Evolutionary conservation across 2,797 vertebrate species (phyloP), one percentile per base, ranked within the genome.

Genomic region (Siniperca scherzeri): DNA sequence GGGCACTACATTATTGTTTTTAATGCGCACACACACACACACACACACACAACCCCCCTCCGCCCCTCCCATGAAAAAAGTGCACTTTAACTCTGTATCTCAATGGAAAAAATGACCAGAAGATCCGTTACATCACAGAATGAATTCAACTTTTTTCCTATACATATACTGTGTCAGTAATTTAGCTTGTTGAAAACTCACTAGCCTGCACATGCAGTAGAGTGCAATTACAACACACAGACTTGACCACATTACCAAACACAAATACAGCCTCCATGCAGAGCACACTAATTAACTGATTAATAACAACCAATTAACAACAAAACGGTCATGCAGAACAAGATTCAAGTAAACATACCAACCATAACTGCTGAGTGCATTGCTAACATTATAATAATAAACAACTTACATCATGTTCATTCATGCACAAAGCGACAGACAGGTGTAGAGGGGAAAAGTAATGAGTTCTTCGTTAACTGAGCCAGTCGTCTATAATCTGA

Each of bases 221-320:
- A 53, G 44, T 52, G 48, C 30, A 69, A 60, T 66, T 66, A 77
- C 62, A 56, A 33, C 46, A 52, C 11, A 40, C 25, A 6, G 57
- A 53, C 62, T 27, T 73, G 36, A 71, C 61, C 75, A 66, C 10
- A 78, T 73, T 73, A 74, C 62, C 40, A 74, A 64, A 66, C 50
- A 70, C 30, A 83, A 67, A 62, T 36, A 56, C 71, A 81, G 61
- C 30, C 50, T 81, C 64, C 74, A 53, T 2, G 1, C 50, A 70
- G 21, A 72, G 61, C 7, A 77, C n/a, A 12, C 40, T 75, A 67
- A 85, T 80, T 77, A 42, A 77, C 50, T 62, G 48, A 81, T 66
- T 55, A 72, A 71, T 55, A 48, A 55, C 60, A 60, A 73, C 57
- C 73, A 86, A 71, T 81, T 60, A 65, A 14, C 52, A 70, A 46